Evolutionary conservation across 2,113 vertebrate genomes (phyloP), one percentile per base, ranked within the genome.

Genomic region (Gadus chalcogrammus): DNA sequence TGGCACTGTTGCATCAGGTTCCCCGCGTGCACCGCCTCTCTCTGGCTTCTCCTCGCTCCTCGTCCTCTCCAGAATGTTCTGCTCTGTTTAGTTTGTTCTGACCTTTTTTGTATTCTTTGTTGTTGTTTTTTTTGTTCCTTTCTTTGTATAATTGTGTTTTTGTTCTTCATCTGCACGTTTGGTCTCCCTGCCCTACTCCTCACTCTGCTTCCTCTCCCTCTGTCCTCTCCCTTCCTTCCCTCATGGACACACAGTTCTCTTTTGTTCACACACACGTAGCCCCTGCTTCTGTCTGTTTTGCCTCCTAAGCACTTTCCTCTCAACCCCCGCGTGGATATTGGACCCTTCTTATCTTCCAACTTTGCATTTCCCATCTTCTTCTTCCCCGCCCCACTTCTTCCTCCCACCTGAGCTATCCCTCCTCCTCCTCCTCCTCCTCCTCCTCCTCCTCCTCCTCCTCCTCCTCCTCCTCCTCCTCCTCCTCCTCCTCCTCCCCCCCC

Each of bases 1-100:
- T 88, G 87, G 88, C 88, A 89, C 75, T 91, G 84, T 88, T 88
- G 84, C 85, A 87, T 89, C 86, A 88, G 77, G 78, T 88, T 89
- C 22, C 86, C 52, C 86, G 71, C 82, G 67, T 80, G n/a, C 73
- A 68, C 67, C 78, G 84, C 75, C 61, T 79, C 63, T 73, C 28
- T 69, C 79, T 17, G 3, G 16, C 55, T 58, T 16, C 15, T 58
- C 35, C 64, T 42, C 35, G 1, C n/a, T 52, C 38, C 13, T n/a
- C 24, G 2, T 27, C 9, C 22, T 62, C 61, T 24, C 18, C 15
- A 31, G 31, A 31, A 31, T 31, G 31, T 58, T 53, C 48, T 13
- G 4, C 6, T 58, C 17, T 62, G 3, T 62, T 17, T 22, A 20
- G 17, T 5, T 58, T 58, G 15, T 58, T 58, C 55, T 17, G 11